A percentile compares a stretch with the other conserved stretches of the same genome.
phyloP scores from a whole-genome alignment of 2,113 vertebrate species.

The Calidris pugnax region DNA sequence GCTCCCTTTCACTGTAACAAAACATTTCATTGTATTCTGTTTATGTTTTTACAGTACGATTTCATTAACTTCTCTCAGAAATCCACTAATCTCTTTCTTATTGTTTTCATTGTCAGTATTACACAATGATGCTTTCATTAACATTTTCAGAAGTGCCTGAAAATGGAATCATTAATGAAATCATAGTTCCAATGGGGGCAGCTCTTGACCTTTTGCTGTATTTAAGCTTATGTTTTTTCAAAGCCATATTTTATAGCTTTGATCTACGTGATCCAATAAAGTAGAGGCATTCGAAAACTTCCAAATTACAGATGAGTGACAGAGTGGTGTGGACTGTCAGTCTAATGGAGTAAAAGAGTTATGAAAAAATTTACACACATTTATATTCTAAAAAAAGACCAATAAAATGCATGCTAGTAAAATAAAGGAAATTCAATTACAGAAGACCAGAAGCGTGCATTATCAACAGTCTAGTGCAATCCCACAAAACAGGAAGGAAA shows the following conservation, averaged over 20 bases:
- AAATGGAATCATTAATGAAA: not conserved
- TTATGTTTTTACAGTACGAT: not conserved
- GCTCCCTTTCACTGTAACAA: not conserved
- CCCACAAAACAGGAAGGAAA: constrained; percentile 23
- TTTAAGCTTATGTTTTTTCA: not conserved
- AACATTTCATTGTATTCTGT: not conserved
- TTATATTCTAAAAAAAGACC: not conserved
- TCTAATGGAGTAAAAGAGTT: not conserved
- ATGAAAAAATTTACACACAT: not conserved
- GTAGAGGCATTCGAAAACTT: not conserved
- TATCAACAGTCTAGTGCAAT: not conserved
- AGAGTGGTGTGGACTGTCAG: not conserved
- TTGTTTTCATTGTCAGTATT: not conserved
- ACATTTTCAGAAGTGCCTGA: not conserved
- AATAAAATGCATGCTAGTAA: not conserved
- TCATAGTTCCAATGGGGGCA: not conserved
- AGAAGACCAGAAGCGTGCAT: not conserved
- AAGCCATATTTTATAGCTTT: not conserved
- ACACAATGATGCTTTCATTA: not conserved
- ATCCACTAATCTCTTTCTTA: not conserved
- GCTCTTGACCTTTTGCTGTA: not conserved
- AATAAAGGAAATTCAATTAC: constrained; percentile 37
- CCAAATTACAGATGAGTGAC: not conserved
- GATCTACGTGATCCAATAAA: not conserved
- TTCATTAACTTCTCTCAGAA: constrained; percentile 9